A percentile compares a stretch with the other conserved stretches of the same genome.
Evolutionary conservation across 2,113 vertebrate species (phyloP).

Genomic region (Carlito syrichta): DNA sequence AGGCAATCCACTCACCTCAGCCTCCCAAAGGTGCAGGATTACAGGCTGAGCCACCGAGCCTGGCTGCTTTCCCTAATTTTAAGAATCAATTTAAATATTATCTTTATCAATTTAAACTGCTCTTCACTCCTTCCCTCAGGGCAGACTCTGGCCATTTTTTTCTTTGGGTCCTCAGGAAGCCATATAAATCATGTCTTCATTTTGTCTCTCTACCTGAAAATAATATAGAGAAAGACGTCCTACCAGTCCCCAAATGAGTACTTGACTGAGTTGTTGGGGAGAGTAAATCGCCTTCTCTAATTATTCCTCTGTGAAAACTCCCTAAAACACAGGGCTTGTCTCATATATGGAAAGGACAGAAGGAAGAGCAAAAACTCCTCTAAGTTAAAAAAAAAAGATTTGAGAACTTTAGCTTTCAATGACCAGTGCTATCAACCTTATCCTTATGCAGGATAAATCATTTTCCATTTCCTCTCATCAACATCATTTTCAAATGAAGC

Average conservation of each 20-base stretch:
- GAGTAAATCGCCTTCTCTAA: background rate
- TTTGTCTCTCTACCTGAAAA: background rate
- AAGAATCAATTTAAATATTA: background rate
- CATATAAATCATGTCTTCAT: background rate
- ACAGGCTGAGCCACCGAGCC: too few species aligned
- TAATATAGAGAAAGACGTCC: background rate
- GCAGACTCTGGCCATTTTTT: background rate
- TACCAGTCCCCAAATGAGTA: background rate
- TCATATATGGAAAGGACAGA: background rate
- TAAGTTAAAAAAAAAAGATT: background rate
- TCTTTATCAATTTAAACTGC: background rate
- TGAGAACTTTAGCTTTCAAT: background rate
- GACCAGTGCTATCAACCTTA: background rate
- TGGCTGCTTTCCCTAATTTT: too few species aligned
- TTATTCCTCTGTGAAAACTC: background rate
- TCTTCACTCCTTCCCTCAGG: background rate
- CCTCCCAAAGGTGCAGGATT: too few species aligned
- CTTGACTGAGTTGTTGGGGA: background rate
- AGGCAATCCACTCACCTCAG: too few species aligned
- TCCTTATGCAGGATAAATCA: background rate
- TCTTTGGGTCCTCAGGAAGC: background rate
- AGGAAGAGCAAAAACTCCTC: background rate
- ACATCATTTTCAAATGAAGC: slow-evolving; percentile 20
- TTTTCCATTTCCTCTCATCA: background rate
- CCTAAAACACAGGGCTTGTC: background rate